A percentile compares a stretch with the other conserved stretches of the same genome.
These are phyloP conservation scores for Atherinosoma microstoma DNA, from an alignment of 2,797 vertebrate species.

Conservation along the genomic window DNA sequence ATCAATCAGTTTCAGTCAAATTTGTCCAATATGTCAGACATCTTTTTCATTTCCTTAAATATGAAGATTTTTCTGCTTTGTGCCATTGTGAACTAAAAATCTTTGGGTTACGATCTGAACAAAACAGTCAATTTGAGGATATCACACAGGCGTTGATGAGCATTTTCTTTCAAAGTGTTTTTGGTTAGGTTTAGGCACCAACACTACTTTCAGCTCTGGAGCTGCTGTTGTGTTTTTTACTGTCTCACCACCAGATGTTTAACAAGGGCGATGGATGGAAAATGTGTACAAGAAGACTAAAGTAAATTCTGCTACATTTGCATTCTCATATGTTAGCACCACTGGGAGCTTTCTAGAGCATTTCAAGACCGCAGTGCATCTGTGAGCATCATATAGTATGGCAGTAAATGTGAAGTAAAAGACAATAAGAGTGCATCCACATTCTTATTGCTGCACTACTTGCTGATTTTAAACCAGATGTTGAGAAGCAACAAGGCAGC, in stretches of 20 bases:
- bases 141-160: not conserved
- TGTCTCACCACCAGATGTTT: not conserved
- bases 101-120: no score
- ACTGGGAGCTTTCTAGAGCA: not conserved
- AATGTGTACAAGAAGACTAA: not conserved
- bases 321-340: not conserved
- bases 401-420: not conserved
- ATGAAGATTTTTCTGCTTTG: no score
- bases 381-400: not conserved
- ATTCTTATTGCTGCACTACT: no score
- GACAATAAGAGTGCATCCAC: no score
- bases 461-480: no score
- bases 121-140: not conserved
- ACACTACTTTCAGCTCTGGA: not conserved
- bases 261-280: not conserved
- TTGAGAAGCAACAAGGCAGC: no score
- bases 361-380: not conserved
- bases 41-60: no score
- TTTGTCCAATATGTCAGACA: not conserved
- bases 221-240: not conserved
- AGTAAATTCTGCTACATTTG: not conserved
- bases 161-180: not conserved
- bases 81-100: no score
- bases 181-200: not conserved
- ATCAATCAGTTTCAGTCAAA: not conserved